Evolutionary conservation across 2,888 invertebrate genomes (phyloP), one percentile per base, ranked within the genome.

Genomic region (Dinocampus coccinellae): DNA sequence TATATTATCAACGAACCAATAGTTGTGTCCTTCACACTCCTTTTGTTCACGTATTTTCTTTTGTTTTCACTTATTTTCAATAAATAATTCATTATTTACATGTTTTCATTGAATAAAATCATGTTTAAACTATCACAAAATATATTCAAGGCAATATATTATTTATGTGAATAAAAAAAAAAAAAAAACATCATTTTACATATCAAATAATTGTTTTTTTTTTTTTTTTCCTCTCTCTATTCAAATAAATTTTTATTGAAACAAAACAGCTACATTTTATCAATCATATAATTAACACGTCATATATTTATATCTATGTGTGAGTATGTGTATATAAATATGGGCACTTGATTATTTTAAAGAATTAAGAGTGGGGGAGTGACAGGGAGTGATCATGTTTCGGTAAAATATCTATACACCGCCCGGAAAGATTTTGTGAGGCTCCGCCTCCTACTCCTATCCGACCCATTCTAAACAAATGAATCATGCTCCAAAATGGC

Each of bases 401-500:
- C 80, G 77, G 79, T 78, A 76, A 77, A 77, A 74, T 74, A 75
- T 74, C 75, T 70, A 79, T 78, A 77, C 81, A 84, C 77, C 80
- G 78, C 78, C 76, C 78, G 77, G 76, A 78, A 84, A 85, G 83
- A 85, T 86, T 85, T 83, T 77, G 85, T 82, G 83, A 84, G 82
- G 83, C 87, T 86, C 87, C 87, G 87, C 87, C 87, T 85, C 82
- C 84, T 79, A 83, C 84, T 84, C 77, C 84, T 84, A 85, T 82
- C 83, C 84, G 83, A 82, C 81, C 85, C 85, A 83, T 87, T 87
- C 87, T 87, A 87, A 87, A 87, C 87, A 87, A 87, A 86, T 86
- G 87, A 87, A 86, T 87, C 87, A 86, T 85, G 81, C 84, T 84
- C 84, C 84, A 87, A 87, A 87, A 87, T 87, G 87, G 87, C 87